Percentiles rank a stretch among this genome's conserved stretches.
phyloP scores from a whole-genome alignment of 2,888 invertebrate genomes.

The Mongoloraphidia duomilia region DNA sequence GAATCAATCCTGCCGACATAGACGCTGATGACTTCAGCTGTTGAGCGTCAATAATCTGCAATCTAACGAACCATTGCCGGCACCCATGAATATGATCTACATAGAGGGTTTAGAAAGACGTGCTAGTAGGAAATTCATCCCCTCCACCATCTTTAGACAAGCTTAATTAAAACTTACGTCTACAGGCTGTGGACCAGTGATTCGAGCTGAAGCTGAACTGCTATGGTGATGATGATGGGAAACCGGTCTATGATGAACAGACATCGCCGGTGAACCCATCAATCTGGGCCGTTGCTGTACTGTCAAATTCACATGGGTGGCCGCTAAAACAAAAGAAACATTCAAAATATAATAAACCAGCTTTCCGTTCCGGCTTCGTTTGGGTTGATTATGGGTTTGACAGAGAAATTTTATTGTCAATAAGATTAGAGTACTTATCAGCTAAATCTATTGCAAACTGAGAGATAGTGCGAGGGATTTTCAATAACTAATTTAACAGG shows the following conservation, averaged over 20 bases:
- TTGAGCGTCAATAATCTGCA: too few species aligned
- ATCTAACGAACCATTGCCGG: too few species aligned
- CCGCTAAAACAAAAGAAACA: constrained; percentile 35
- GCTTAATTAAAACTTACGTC: constrained; percentile 50
- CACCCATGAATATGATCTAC: too few species aligned
- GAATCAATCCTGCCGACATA: background rate
- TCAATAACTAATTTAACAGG: too few species aligned
- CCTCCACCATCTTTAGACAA: background rate
- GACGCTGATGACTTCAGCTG: too few species aligned
- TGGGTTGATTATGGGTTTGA: too few species aligned
- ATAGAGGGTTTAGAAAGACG: background rate
- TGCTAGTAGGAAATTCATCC: background rate
- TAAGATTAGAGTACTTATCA: too few species aligned
- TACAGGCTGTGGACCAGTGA: constrained; percentile 76
- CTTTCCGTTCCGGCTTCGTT: too few species aligned
- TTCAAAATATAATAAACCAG: too few species aligned
- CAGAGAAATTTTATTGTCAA: too few species aligned
- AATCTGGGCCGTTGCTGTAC: constrained; percentile 42
- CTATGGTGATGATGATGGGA: constrained; percentile 21
- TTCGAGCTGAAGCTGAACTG: constrained; percentile 33
- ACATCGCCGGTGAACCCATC: constrained; percentile 32
- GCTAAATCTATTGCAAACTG: too few species aligned
- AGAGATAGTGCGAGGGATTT: too few species aligned
- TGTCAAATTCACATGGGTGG: constrained; percentile 51
- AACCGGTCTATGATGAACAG: constrained; percentile 31